Evolutionary conservation across 2,888 invertebrate genomes (phyloP).

Genomic region (Drosophila kanekoi): DNA sequence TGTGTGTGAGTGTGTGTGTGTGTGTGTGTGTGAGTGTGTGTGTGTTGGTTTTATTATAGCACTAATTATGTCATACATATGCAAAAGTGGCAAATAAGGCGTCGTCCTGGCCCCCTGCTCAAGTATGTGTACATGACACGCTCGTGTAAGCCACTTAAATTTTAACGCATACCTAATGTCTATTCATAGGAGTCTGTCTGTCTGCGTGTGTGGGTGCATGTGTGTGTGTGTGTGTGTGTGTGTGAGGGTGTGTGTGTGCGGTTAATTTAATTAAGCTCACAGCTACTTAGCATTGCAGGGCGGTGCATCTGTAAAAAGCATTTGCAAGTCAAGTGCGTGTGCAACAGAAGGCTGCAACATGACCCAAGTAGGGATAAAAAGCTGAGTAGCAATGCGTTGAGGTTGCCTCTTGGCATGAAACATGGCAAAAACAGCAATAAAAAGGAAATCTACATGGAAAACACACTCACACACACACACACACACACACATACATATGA

Average conservation of each 20-base stretch:
- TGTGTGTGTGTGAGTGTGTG: conserved; percentile 19
- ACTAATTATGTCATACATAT: conserved; percentile 81
- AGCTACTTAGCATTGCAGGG: conserved; percentile 68
- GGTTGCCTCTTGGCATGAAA: conserved; percentile 31
- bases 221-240: conserved; percentile 1
- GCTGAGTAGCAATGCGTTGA: conserved; percentile 13
- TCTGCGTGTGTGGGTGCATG: conserved; percentile 11
- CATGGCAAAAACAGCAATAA: background rate
- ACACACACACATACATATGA: background rate
- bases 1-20: conserved; percentile 13
- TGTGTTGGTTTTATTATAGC: conserved; percentile 66
- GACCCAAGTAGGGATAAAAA: background rate
- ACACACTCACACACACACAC: too few relatives aligned
- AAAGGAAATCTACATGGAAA: background rate
- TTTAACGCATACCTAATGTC: conserved; percentile 76
- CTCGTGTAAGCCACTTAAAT: conserved; percentile 76
- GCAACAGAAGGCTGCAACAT: conserved; percentile 31
- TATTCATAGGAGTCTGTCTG: conserved; percentile 60
- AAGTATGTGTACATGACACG: conserved; percentile 69
- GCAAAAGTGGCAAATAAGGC: conserved; percentile 77
- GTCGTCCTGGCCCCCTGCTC: conserved; percentile 24
- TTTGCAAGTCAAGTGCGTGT: conserved; percentile 73
- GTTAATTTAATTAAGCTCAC: conserved; percentile 75
- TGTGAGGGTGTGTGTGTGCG: conserved; percentile 17
- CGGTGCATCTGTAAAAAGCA: conserved; percentile 62